phyloP scores from a whole-genome alignment of 2,113 vertebrate genomes.

The Ammodramus savannarum region DNA sequence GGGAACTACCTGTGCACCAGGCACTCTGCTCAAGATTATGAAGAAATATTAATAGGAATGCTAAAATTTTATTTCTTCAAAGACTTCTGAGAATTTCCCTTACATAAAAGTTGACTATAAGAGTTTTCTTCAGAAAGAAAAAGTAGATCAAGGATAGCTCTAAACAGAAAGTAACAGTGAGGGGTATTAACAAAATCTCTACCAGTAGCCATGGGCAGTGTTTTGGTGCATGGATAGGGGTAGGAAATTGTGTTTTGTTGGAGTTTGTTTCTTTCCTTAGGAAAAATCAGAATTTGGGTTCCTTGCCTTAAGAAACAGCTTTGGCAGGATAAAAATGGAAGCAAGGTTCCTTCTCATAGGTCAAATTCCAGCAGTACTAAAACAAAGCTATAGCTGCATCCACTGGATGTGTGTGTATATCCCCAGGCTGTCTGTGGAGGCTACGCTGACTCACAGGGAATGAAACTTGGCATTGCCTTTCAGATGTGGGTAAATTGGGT shows the following conservation, averaged over 20 bases:
- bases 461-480: neutral
- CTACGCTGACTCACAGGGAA: neutral
- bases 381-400: neutral
- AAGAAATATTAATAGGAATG: neutral
- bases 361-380: neutral
- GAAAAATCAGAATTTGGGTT: neutral
- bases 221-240: fast-evolving
- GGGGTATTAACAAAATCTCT: neutral
- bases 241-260: neutral
- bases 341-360: neutral
- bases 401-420: neutral
- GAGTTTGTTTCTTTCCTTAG: neutral
- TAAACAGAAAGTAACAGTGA: neutral
- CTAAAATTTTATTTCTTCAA: neutral
- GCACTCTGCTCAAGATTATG: neutral
- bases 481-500: neutral
- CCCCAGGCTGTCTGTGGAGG: neutral
- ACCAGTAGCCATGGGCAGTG: neutral
- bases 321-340: neutral
- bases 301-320: neutral
- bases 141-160: neutral
- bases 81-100: neutral
- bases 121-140: neutral
- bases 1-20: neutral
- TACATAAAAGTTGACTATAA: neutral